A percentile compares a stretch with the other conserved stretches of the same genome.
Evolutionary conservation across 23 tunicate species (phyloP).

Genomic region (Ciona savignyi): DNA sequence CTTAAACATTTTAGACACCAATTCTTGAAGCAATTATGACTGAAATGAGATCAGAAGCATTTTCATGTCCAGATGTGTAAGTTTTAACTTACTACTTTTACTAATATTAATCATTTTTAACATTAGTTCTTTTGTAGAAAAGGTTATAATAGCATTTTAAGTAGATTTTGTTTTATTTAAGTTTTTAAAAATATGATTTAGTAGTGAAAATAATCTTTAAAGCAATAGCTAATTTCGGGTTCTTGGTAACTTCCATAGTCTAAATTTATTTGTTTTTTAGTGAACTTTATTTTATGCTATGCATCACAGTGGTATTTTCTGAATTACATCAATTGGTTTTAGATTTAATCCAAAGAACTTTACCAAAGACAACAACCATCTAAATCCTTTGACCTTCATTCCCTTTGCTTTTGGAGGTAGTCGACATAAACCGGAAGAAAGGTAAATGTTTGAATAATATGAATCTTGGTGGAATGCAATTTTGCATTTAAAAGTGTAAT

Average conservation of each 20-base stretch:
- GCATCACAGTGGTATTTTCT: not conserved
- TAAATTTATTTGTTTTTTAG: too few relatives aligned
- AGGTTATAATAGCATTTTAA: too few relatives aligned
- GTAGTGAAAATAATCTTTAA: too few relatives aligned
- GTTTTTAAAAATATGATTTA: too few relatives aligned
- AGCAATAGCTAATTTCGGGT: too few relatives aligned
- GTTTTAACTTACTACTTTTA: not conserved
- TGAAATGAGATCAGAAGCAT: slow-evolving; percentile 34
- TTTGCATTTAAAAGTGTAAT: too few relatives aligned
- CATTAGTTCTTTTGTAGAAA: too few relatives aligned
- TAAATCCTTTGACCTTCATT: slow-evolving; percentile 43
- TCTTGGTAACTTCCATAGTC: too few relatives aligned
- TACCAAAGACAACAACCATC: not conserved
- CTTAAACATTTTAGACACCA: slow-evolving; percentile 36
- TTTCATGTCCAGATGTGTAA: slow-evolving; percentile 39
- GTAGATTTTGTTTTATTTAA: too few relatives aligned
- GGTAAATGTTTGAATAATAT: slow-evolving; percentile 21
- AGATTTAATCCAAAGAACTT: slow-evolving; percentile 56
- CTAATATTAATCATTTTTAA: too few relatives aligned
- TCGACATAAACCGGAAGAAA: slow-evolving; percentile 39
- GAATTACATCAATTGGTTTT: not conserved
- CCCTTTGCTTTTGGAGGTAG: slow-evolving; percentile 87
- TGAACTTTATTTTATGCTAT: too few relatives aligned
- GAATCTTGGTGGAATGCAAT: not conserved
- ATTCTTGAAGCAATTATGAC: slow-evolving; percentile 62